Evolutionary conservation across 2,797 vertebrate species (phyloP), one percentile per base, ranked within the genome.

Genomic region (Falco rusticolus): DNA sequence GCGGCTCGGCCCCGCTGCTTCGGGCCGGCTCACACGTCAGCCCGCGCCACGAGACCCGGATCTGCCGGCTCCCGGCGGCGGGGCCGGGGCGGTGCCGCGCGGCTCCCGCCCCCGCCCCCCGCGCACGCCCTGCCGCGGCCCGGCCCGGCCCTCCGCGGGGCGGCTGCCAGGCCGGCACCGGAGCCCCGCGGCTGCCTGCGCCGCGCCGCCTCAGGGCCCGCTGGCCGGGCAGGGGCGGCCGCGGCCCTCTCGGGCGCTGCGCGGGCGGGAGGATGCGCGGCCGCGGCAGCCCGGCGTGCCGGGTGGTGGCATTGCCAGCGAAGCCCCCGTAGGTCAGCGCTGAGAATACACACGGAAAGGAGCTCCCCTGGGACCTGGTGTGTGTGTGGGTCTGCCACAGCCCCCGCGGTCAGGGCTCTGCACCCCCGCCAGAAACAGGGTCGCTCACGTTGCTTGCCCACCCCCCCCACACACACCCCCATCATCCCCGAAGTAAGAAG

Each of bases 1-100:
- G 90, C 64, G 17, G 75, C 68, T 51, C 82, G 48, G 82, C 70
- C 90, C 88, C 84, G 64, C 88, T n/a, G 95, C 96, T 98, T 97
- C 94, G 97, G 93, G 90, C 93, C 96, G 93, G 95, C 24, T 84
- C 96, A 93, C 97, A 98, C 98, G 98, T 98, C 98, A 98, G 97
- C 94, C 74, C 51, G 16, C 75, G 70, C 95, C 97, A 95, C 95
- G 90, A 96, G 97, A 98, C 97, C 98, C 97, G 98, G 98, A 98
- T 98, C 97, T 97, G 94, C 96, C 94, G 82, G 95, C 87, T 96
- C 68, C 82, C 72, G 79, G 68, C 78, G n/a, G 33, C 47, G 34
- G 33, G 33, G n/a, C 43, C 39, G 21, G 33, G 43, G 43, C 64
- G 88, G 92, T 0, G 61, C 92, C 61, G 87, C 9, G 11, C 65